Conservation (phyloP, 2,888 invertebrate genomes). For the Cerceris rybyensis region DNA sequence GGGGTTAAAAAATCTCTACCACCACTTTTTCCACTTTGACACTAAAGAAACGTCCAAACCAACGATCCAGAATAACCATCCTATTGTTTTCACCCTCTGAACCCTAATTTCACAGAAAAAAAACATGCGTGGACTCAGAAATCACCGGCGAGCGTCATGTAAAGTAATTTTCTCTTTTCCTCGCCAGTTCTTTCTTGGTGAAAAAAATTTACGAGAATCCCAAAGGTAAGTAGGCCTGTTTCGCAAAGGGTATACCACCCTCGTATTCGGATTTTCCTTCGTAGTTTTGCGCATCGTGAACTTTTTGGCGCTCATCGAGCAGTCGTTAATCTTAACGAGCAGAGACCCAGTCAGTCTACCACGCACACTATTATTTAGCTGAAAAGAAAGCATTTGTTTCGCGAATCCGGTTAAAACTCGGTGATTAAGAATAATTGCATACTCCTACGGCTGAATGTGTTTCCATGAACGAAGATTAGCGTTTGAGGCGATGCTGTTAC, state of each 20-base stretch:
- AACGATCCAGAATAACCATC: too few relatives aligned
- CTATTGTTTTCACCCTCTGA: too few relatives aligned
- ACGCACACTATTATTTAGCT: slow-evolving; percentile 42
- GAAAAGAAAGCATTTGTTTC: slow-evolving; percentile 15
- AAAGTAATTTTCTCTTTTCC: neutral
- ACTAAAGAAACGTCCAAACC: too few relatives aligned
- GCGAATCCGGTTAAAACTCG: slow-evolving; percentile 8
- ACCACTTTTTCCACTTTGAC: too few relatives aligned
- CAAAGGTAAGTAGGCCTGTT: neutral
- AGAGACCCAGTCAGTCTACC: slow-evolving; percentile 30
- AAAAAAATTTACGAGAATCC: slow-evolving; percentile 15
- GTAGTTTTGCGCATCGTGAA: slow-evolving; percentile 5
- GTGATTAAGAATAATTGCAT: slow-evolving; percentile 37
- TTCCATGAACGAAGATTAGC: slow-evolving; percentile 14
- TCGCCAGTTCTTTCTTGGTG: neutral
- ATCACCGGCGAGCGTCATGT: neutral
- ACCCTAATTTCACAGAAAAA: too few relatives aligned
- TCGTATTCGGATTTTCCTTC: slow-evolving; percentile 27
- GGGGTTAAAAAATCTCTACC: too few relatives aligned
- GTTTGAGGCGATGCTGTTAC: slow-evolving; percentile 2
- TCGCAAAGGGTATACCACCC: slow-evolving; percentile 20
- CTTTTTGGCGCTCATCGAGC: slow-evolving; percentile 38
- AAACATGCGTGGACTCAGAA: neutral
- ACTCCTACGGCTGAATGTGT: neutral
- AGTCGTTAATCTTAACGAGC: slow-evolving; percentile 63